Base-by-base conservation (phyloP, 2,113 vertebrate genomes). In the Tetrao urogallus region DNA sequence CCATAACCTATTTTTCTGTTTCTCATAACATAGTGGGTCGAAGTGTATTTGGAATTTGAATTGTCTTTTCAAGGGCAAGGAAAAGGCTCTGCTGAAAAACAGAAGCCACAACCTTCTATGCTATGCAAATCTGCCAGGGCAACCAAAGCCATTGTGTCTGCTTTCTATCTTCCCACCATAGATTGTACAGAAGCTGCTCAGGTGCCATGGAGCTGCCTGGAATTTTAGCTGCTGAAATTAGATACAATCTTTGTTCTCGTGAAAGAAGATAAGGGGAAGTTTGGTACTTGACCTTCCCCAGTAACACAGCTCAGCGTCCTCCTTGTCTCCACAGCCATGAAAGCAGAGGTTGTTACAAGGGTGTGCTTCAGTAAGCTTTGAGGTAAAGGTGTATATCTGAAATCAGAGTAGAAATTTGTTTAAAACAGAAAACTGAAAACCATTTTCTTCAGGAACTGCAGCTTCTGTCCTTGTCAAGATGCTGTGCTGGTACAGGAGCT, bases 401-500 rank as follows among this genome's bases (percentile, higher is more conserved):
- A 74, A 81, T 42, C 82, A 52, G 56, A 79, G 50, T 8, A 48
- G 63, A 90, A 90, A 69, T 43, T 10, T 1, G 0, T 27, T 58
- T 67, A 17, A 88, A 58, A 79, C 11, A 30, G 16, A 80, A 65
- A n/a, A 45, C 32, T 48, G 1, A 0, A 17, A 27, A 13, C 27
- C 40, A 0, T 67, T 92, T 82, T 80, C 20, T 45, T 57, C 14
- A n/a, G 16, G 20, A 19, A 24, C 10, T 30, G 36, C 60, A 36
- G 27, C 66, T 47, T 71, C 50, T 73, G 47, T 22, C 43, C 9
- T 10, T 42, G 34, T 34, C 28, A 38, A 40, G 60, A 45, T 70
- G 36, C 60, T 73, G 54, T 1, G 0, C 32, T 74, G 45, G 15
- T 13, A 42, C 1, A 1, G 50, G 38, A 8, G 22, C 34, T 11